Evolutionary conservation across 1,140 invertebrate genomes (phyloP), one percentile per base, ranked within the genome.

Genomic region (Anastatus disparis): DNA sequence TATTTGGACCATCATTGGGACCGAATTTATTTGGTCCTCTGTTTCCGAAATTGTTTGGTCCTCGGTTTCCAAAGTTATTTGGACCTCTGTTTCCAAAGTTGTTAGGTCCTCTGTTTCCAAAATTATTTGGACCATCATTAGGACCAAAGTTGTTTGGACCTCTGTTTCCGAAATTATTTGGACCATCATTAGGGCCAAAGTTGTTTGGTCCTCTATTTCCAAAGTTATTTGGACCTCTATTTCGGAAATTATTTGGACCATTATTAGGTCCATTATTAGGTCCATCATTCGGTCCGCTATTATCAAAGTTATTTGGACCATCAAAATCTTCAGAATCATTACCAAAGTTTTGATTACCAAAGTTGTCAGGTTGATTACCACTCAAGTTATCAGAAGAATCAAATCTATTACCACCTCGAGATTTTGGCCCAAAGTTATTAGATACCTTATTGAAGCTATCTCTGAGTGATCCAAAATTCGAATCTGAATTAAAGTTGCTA

Each of bases 371-470:
- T n/a, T n/a, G 7, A 17, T 4, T 46, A 27, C 24, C 20, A 17
- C 22, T 7, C 10, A 59, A 44, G 46, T 69, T 27, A 44, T 70
- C 46, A 9, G 40, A 15, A 0, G 38, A 13, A 46, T 64, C 53
- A 22, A 26, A 46, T 48, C 42, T 40, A 46, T 10, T 17, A 20
- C 31, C 40, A 42, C 27, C 38, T 12, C 42, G 35, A 8, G 52
- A 53, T 4, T 67, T 67, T 7, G 35, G 10, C 10, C 40, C 42
- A 53, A 53, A 62, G 8, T 66, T 66, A 22, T 66, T 24, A 35
- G 82, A 78, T 50, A 85, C 82, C 61, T 81, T 85, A 66, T 82
- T 82, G 24, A 86, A 85, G 48, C 80, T 86, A 55, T 85, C 84
- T 44, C 84, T 78, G 13, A 86, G 64, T 7, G 84, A 86, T 29